Conservation (phyloP, 2,113 vertebrate genomes). For the Nesoenas mayeri region DNA sequence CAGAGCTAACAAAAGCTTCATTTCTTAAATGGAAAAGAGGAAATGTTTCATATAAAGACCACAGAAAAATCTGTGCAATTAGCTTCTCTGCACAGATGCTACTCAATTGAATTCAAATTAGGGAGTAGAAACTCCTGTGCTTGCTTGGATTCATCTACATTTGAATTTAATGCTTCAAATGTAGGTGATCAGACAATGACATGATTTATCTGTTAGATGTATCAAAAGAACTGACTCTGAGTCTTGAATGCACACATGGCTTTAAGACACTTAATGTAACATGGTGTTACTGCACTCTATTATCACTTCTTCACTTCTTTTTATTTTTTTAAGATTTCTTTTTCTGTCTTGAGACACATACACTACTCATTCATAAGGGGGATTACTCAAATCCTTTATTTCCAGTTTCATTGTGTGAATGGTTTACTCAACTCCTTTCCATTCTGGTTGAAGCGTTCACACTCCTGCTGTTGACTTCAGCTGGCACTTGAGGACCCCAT, state of each 20-base stretch:
- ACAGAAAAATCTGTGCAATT: constrained; percentile 33
- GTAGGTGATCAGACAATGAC: neutral
- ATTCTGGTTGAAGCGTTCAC: neutral
- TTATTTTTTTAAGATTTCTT: neutral
- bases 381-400: neutral
- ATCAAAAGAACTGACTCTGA: neutral
- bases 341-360: neutral
- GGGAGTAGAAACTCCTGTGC: neutral
- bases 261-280: neutral
- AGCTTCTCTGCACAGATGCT: constrained; percentile 21
- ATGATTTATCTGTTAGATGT: neutral
- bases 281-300: neutral
- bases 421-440: neutral
- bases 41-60: constrained; percentile 1
- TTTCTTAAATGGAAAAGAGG: constrained; percentile 3
- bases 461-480: neutral
- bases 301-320: neutral
- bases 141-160: constrained; percentile 1
- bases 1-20: neutral
- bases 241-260: neutral
- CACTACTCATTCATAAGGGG: neutral
- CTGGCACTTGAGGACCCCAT: neutral
- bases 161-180: constrained; percentile 13
- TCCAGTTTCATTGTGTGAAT: neutral
- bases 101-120: constrained; percentile 40